Evolutionary conservation across 2,113 vertebrate species (phyloP).

Genomic region (Cebus imitator): DNA sequence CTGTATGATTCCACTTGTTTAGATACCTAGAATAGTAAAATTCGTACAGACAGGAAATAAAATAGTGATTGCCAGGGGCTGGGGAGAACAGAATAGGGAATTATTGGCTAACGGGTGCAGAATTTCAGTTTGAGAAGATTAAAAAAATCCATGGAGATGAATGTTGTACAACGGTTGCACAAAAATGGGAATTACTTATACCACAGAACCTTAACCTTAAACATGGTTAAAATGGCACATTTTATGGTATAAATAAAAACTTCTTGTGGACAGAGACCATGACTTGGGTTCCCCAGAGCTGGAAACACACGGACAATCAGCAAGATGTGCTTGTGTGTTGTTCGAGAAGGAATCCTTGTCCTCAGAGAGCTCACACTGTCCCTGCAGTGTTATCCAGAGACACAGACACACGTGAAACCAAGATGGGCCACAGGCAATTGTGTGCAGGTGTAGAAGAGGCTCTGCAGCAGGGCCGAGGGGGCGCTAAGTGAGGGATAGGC

Average conservation of each 20-base stretch:
- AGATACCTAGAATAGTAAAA: background rate
- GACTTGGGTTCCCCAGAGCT: background rate
- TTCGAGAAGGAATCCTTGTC: background rate
- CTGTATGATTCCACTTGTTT: background rate
- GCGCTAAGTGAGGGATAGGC: background rate
- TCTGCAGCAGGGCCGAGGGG: background rate
- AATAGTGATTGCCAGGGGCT: background rate
- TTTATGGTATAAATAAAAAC: background rate
- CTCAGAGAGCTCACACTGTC: background rate
- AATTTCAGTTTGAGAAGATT: background rate
- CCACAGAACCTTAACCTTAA: background rate
- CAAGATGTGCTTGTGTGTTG: no score
- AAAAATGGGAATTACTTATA: background rate
- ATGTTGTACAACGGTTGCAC: background rate
- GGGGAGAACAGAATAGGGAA: background rate
- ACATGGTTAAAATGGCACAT: background rate
- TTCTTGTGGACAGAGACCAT: background rate
- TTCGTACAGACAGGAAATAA: background rate
- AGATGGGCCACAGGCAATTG: background rate
- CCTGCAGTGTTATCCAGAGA: background rate
- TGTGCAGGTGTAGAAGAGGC: background rate
- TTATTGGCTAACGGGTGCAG: background rate
- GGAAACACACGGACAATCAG: background rate
- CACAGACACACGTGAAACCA: background rate
- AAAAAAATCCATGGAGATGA: background rate